Percentiles rank a stretch among this genome's conserved stretches.
phyloP scores from a whole-genome alignment of 1,140 invertebrate genomes.

The Leptinotarsa defecta region DNA sequence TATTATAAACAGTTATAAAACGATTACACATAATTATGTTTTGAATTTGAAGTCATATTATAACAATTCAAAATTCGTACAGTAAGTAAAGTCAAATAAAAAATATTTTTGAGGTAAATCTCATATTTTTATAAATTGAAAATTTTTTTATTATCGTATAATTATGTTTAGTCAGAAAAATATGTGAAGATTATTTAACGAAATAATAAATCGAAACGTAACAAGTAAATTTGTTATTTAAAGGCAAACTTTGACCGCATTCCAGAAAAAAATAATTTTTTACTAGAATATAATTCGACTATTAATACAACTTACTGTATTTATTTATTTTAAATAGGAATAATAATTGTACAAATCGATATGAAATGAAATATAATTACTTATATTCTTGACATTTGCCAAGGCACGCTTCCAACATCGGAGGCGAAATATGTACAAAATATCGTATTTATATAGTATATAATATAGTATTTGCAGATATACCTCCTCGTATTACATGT shows the following conservation, averaged over 20 bases:
- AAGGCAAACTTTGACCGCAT: conserved; percentile 17
- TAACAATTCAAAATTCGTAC: no score
- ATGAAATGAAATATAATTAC: conserved; percentile 21
- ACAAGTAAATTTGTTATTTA: conserved; percentile 15
- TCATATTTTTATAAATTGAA: not conserved
- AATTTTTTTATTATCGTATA: not conserved
- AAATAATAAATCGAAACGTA: conserved; percentile 13
- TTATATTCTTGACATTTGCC: conserved; percentile 30
- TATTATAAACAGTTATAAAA: no score
- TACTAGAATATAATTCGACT: conserved; percentile 12
- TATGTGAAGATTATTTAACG: conserved; percentile 12
- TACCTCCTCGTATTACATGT: conserved; percentile 18
- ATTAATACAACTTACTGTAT: conserved; percentile 9
- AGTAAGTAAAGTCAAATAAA: not conserved
- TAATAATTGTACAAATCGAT: conserved; percentile 12
- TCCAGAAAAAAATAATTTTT: conserved; percentile 10
- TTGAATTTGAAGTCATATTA: no score
- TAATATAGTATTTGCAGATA: conserved; percentile 30
- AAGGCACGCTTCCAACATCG: conserved; percentile 15
- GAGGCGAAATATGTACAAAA: conserved; percentile 33
- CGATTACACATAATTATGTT: no score
- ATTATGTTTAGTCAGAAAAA: conserved; percentile 14
- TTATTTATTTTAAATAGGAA: conserved; percentile 13
- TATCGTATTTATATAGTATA: no score
- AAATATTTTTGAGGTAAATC: conserved; percentile 7